A percentile compares a stretch with the other conserved stretches of the same genome.
Conservation (phyloP, 1,140 invertebrate species). For the Anadara kagoshimensis region DNA sequence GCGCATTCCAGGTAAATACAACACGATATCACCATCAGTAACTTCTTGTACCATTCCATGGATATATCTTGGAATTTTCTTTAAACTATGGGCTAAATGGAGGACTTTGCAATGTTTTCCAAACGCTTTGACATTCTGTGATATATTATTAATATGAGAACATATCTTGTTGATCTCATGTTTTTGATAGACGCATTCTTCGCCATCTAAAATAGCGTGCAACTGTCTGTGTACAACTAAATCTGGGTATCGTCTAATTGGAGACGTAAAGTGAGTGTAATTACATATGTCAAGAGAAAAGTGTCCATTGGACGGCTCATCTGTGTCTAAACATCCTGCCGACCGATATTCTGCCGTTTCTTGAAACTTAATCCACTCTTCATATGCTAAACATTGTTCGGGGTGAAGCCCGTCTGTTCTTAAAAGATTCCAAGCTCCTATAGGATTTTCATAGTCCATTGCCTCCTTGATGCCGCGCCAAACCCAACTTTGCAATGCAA, state of each 20-base stretch:
- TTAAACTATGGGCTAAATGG: slow-evolving; percentile 11
- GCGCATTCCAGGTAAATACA: slow-evolving; percentile 19
- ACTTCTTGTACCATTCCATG: slow-evolving; percentile 24
- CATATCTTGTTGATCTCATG: slow-evolving; percentile 41
- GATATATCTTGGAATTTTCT: slow-evolving; percentile 4
- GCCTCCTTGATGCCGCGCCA: slow-evolving; percentile 13
- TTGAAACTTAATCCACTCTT: slow-evolving; percentile 39
- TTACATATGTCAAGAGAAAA: slow-evolving; percentile 39
- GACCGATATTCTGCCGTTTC: slow-evolving; percentile 26
- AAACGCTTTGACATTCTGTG: slow-evolving; percentile 28
- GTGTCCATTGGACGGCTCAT: slow-evolving; percentile 20
- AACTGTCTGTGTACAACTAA: slow-evolving; percentile 62
- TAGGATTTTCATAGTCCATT: neutral
- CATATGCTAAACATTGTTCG: slow-evolving; percentile 21
- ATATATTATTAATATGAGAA: slow-evolving; percentile 33
- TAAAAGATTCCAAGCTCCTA: slow-evolving; percentile 15
- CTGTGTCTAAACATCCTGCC: neutral
- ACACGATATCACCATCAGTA: slow-evolving; percentile 27
- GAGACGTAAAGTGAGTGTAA: slow-evolving; percentile 73
- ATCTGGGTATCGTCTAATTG: slow-evolving; percentile 72
- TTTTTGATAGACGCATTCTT: slow-evolving; percentile 31
- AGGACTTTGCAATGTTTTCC: slow-evolving; percentile 30
- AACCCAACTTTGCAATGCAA: slow-evolving; percentile 29
- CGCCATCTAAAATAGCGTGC: slow-evolving; percentile 36
- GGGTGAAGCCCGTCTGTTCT: slow-evolving; percentile 32